phyloP scores from a whole-genome alignment of 1,140 invertebrate genomes.

The Drosophila sp. region DNA sequence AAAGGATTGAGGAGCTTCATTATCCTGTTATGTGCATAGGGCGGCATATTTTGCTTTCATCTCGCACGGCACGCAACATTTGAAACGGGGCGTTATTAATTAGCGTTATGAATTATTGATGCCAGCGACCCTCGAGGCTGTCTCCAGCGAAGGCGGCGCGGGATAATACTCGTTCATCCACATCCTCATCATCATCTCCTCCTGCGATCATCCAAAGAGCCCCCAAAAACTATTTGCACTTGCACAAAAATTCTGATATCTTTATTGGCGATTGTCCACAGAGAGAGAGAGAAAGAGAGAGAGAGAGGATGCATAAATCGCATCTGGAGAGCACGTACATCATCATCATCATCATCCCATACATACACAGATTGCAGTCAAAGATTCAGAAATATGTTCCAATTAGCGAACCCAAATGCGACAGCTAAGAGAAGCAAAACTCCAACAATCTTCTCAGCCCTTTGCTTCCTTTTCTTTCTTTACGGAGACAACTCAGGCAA shows the following conservation, averaged over 20 bases:
- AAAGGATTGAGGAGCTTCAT: constrained; percentile 40
- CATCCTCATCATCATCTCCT: background rate
- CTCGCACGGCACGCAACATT: constrained; percentile 61
- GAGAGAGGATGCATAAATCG: constrained; percentile 71
- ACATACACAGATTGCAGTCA: constrained; percentile 7
- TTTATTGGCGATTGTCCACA: constrained; percentile 43
- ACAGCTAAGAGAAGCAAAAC: constrained; percentile 20
- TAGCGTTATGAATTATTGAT: constrained; percentile 82
- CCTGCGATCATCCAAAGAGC: background rate
- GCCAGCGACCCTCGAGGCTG: constrained; percentile 19
- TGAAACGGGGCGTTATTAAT: constrained; percentile 80
- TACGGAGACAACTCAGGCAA: constrained; percentile 45
- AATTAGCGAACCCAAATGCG: constrained; percentile 77
- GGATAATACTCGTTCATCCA: constrained; percentile 25
- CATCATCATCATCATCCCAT: constrained; percentile 22
- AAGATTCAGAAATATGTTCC: constrained; percentile 69
- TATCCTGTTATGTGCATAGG: constrained; percentile 71
- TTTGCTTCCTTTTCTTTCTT: background rate
- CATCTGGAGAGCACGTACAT: constrained; percentile 44
- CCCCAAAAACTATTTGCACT: constrained; percentile 21
- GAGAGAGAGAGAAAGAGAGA: background rate
- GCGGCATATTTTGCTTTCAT: constrained; percentile 68
- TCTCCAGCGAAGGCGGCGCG: background rate
- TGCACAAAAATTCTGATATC: constrained; percentile 57
- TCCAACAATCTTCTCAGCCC: background rate